Evolutionary conservation across 2,888 invertebrate species (phyloP).

Genomic region (Scelioninae gen. 1): DNA sequence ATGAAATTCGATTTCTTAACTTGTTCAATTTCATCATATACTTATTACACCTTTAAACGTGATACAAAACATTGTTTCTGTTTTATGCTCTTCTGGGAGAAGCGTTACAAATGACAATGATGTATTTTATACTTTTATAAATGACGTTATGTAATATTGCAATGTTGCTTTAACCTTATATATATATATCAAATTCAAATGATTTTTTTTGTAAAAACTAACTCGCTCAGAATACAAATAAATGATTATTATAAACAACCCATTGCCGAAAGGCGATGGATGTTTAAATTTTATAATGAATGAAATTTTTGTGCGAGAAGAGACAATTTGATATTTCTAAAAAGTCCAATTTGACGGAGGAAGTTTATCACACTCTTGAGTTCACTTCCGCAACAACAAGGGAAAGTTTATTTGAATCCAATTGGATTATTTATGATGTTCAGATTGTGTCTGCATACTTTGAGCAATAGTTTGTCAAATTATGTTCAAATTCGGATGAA

Average conservation of each 20-base stretch:
- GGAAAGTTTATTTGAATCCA: constrained; percentile 22
- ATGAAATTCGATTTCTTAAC: constrained; percentile 70
- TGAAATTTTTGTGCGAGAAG: neutral
- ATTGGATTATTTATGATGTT: constrained; percentile 27
- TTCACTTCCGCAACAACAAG: constrained; percentile 19
- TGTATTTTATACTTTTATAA: constrained; percentile 15
- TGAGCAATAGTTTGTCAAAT: neutral
- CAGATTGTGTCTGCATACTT: constrained; percentile 17
- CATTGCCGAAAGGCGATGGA: too few relatives aligned
- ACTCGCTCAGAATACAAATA: neutral
- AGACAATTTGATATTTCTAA: constrained; percentile 17
- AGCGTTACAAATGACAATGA: constrained; percentile 9
- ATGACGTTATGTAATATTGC: neutral
- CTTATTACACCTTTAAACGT: constrained; percentile 59
- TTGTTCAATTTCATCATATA: constrained; percentile 69
- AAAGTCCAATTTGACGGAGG: constrained; percentile 19
- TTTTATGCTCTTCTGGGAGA: constrained; percentile 31
- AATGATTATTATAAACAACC: too few relatives aligned
- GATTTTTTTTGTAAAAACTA: neutral
- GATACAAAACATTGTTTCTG: constrained; percentile 55
- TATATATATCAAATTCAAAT: too few relatives aligned
- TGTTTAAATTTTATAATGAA: neutral
- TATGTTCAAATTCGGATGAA: neutral
- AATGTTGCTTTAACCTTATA: neutral
- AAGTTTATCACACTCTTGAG: constrained; percentile 27